Percentiles rank a stretch among this genome's conserved stretches.
Evolutionary conservation across 2,888 invertebrate species (phyloP).

Genomic region (Drosophila nr. perissopoda): DNA sequence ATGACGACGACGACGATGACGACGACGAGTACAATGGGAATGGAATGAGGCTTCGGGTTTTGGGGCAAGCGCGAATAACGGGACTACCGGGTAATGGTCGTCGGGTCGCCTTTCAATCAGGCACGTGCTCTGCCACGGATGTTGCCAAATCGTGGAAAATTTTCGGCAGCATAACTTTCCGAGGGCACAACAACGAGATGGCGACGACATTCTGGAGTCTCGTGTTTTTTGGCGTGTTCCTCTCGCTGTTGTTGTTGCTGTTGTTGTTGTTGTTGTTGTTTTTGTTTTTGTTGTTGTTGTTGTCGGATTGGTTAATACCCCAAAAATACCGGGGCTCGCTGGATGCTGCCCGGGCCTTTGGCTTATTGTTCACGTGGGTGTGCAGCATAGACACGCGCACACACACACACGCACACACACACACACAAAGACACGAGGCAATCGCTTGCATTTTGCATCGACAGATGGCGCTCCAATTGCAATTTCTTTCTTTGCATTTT

Average conservation of each 20-base stretch:
- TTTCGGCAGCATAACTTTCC: slow-evolving; percentile 54
- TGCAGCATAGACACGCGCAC: slow-evolving; percentile 3
- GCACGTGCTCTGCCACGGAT: slow-evolving; percentile 54
- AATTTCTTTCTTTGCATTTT: slow-evolving; percentile 28
- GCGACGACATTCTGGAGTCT: slow-evolving; percentile 33
- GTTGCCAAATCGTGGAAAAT: slow-evolving; percentile 65
- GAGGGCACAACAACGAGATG: slow-evolving; percentile 27
- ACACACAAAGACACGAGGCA: slow-evolving; percentile 12
- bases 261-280: slow-evolving; percentile 21
- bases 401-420: slow-evolving; percentile 23
- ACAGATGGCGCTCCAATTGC: slow-evolving; percentile 57
- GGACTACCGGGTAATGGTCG: slow-evolving; percentile 16
- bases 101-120: slow-evolving; percentile 49
- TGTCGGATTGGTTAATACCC: slow-evolving; percentile 55
- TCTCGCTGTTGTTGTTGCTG: slow-evolving; percentile 3
- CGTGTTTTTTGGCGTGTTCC: slow-evolving; percentile 14
- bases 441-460: slow-evolving; percentile 59
- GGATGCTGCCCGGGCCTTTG: slow-evolving; percentile 50
- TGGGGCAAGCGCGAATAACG: slow-evolving; percentile 34
- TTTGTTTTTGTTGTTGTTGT: slow-evolving; percentile 27
- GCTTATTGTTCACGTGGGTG: slow-evolving; percentile 46
- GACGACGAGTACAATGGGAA: slow-evolving; percentile 32
- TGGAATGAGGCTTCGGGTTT: slow-evolving; percentile 10
- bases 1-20: background rate
- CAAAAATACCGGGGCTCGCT: slow-evolving; percentile 37